These are phyloP conservation scores for Brachionus manjavacas DNA, from an alignment of 1,140 invertebrate species.

Conservation along the genomic window DNA sequence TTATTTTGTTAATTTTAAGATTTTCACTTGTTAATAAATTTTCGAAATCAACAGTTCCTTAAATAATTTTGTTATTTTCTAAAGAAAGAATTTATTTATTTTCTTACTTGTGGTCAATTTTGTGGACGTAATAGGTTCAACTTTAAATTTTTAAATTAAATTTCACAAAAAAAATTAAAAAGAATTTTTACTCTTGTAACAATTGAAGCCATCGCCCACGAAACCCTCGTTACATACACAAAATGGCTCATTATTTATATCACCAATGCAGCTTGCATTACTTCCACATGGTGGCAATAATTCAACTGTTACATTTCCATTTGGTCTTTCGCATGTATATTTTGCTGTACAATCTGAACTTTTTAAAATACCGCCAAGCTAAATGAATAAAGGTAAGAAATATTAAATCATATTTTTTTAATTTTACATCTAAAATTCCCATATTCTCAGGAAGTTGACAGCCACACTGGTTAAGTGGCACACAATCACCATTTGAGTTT, in stretches of 20 bases:
- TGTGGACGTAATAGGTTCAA: not conserved
- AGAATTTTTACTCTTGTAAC: not conserved
- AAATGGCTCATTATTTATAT: slow-evolving; percentile 16
- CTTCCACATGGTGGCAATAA: not conserved
- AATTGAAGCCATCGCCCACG: not conserved
- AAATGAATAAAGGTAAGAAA: not conserved
- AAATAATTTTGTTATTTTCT: not conserved
- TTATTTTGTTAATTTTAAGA: not conserved
- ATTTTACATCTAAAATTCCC: not conserved
- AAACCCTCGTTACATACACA: slow-evolving; percentile 21
- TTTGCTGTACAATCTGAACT: not conserved
- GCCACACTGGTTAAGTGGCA: not conserved
- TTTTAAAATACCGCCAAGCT: not conserved
- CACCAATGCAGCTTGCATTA: slow-evolving; percentile 10
- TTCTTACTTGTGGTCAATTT: not conserved
- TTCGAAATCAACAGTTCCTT: not conserved
- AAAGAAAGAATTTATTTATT: not conserved
- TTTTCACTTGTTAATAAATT: not conserved
- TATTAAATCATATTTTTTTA: not conserved
- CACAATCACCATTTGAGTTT: slow-evolving; percentile 23
- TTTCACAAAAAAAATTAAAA: not conserved
- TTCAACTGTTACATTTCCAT: not conserved
- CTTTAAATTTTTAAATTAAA: not conserved
- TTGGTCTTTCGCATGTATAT: not conserved
- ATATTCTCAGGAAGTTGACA: not conserved